A percentile compares a stretch with the other conserved stretches of the same genome.
Evolutionary conservation across 2,888 invertebrate genomes (phyloP).

Genomic region (Cephus rjabovi): DNA sequence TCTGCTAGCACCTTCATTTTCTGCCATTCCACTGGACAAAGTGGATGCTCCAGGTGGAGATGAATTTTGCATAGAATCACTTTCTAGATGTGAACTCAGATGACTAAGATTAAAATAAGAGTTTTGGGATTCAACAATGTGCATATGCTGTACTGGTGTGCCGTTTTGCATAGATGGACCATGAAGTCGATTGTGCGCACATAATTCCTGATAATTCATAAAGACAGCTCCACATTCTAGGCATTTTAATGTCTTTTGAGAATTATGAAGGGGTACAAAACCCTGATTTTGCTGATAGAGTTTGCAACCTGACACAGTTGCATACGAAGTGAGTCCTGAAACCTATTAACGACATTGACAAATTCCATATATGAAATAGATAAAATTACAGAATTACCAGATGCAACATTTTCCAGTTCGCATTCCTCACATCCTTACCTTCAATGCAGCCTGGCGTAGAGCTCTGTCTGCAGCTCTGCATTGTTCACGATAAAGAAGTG

Average conservation of each 20-base stretch:
- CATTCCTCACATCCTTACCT: conserved; percentile 35
- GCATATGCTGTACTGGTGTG: conserved; percentile 52
- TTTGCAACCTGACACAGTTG: conserved; percentile 49
- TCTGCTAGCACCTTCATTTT: conserved; percentile 36
- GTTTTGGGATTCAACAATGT: conserved; percentile 56
- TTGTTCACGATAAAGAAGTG: conserved; percentile 61
- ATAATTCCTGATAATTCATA: conserved; percentile 55
- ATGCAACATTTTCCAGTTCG: neutral
- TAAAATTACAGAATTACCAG: neutral
- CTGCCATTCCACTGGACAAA: conserved; percentile 12
- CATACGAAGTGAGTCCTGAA: conserved; percentile 47
- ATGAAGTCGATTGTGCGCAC: conserved; percentile 49
- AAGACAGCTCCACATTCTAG: conserved; percentile 53
- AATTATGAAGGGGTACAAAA: conserved; percentile 45
- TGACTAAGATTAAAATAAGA: conserved; percentile 46
- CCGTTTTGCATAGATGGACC: conserved; percentile 47
- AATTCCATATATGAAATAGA: neutral
- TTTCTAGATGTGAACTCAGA: neutral
- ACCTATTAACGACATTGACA: conserved; percentile 37
- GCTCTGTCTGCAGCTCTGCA: conserved; percentile 62
- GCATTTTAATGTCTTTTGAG: conserved; percentile 51
- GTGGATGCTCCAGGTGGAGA: neutral
- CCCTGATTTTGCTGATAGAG: conserved; percentile 53
- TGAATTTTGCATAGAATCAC: conserved; percentile 25
- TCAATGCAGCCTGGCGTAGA: conserved; percentile 59